Conservation (phyloP, 2,113 vertebrate genomes). For the Bostrychus sinensis region DNA sequence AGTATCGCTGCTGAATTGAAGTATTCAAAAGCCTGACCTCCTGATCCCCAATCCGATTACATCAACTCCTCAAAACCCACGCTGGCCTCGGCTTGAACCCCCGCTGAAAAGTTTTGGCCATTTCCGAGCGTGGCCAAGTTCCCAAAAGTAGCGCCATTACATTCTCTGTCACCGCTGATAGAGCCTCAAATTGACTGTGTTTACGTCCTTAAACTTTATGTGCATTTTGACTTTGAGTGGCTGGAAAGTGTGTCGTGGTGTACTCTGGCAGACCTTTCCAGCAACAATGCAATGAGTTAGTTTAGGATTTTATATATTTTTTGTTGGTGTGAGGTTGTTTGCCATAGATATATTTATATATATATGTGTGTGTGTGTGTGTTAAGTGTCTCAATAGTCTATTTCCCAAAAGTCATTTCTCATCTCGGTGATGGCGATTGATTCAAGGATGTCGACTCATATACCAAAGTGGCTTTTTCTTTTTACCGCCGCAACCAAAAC, state of each 20-base stretch:
- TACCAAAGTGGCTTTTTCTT: constrained; percentile 35
- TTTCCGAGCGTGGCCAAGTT: constrained; percentile 23
- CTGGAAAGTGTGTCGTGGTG: neutral
- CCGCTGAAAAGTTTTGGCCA: constrained; percentile 25
- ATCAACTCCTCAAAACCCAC: constrained; percentile 11
- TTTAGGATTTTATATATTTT: constrained; percentile 42
- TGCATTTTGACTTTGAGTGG: constrained; percentile 2
- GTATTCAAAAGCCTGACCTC: constrained; percentile 13
- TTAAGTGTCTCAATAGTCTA: constrained; percentile 40
- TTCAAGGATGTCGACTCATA: constrained; percentile 56
- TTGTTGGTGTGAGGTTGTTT: constrained; percentile 1
- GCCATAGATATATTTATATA: too few species aligned
- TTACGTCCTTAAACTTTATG: constrained; percentile 34
- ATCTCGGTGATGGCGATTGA: constrained; percentile 40
- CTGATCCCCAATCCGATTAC: neutral
- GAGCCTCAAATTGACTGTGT: constrained; percentile 23
- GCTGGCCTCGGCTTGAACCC: constrained; percentile 29
- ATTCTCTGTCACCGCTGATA: constrained; percentile 28
- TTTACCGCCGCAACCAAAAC: constrained; percentile 28
- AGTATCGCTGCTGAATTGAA: constrained; percentile 15
- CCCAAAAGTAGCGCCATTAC: constrained; percentile 16
- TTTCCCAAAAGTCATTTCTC: constrained; percentile 56
- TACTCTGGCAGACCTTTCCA: constrained; percentile 4
- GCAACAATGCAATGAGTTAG: constrained; percentile 7
- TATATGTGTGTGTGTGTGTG: constrained; percentile 20